phyloP scores from a whole-genome alignment of 1,140 invertebrate species.

The Panagrolaimus sp. region DNA sequence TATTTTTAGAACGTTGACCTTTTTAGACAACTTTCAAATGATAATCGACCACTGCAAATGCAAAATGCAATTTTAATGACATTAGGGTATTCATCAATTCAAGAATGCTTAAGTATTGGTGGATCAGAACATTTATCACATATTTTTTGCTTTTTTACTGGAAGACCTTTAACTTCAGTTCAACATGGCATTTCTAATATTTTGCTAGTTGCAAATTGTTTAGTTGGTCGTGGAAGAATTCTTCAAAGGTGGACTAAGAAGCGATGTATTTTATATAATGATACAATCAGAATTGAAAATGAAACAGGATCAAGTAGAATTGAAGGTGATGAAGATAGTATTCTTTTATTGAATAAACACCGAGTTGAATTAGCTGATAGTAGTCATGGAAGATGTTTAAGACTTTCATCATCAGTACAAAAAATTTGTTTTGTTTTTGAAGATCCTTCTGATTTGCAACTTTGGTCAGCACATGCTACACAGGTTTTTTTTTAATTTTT shows the following conservation, averaged over 20 bases:
- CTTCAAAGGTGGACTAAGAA: constrained; percentile 16
- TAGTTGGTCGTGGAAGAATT: constrained; percentile 15
- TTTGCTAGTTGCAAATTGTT: constrained; percentile 20
- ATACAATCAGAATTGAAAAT: constrained; percentile 19
- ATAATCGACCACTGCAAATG: constrained; percentile 18
- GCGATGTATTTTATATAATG: constrained; percentile 21
- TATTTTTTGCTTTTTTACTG: constrained; percentile 22
- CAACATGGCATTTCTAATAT: neutral
- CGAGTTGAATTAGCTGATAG: constrained; percentile 4
- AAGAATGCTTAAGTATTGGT: constrained; percentile 18
- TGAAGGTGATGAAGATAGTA: constrained; percentile 11
- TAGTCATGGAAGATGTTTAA: constrained; percentile 2
- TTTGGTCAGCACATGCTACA: constrained; percentile 14
- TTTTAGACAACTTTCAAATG: constrained; percentile 14
- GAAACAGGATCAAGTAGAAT: neutral
- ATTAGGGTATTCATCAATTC: constrained; percentile 13
- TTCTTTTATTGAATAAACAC: constrained; percentile 10
- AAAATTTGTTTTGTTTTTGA: constrained; percentile 14
- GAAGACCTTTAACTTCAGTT: neutral
- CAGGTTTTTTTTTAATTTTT: constrained; percentile 11
- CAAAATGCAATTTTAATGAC: constrained; percentile 20
- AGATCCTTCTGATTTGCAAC: constrained; percentile 10
- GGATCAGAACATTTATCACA: constrained; percentile 13
- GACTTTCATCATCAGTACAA: neutral
- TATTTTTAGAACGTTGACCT: neutral